Evolutionary conservation across 2,113 vertebrate species (phyloP).

Genomic region (Trogon surrucura): DNA sequence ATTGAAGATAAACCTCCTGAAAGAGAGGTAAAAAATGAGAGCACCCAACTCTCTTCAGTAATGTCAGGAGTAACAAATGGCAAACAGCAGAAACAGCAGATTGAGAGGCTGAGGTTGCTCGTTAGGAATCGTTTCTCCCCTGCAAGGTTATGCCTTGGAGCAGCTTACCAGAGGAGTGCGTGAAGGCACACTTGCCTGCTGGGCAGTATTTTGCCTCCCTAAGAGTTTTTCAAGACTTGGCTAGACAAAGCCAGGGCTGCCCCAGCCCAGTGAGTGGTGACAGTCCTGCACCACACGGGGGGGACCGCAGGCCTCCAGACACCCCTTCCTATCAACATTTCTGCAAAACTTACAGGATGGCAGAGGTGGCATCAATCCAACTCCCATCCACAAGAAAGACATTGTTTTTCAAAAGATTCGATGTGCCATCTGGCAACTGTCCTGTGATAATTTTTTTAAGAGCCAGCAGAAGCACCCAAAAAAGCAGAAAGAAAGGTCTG

Average conservation of each 20-base stretch:
- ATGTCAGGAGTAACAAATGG: background rate
- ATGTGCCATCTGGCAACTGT: background rate
- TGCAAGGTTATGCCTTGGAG: background rate
- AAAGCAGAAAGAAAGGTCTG: background rate
- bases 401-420: background rate
- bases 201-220: background rate
- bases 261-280: background rate
- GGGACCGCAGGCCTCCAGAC: background rate
- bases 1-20: background rate
- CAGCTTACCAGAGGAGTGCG: background rate
- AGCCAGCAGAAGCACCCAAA: background rate
- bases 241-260: background rate
- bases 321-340: background rate
- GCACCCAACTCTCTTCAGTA: background rate
- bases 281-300: background rate
- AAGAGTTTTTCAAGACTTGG: background rate
- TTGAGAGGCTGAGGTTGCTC: background rate
- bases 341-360: background rate
- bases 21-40: background rate
- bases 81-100: background rate
- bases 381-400: background rate
- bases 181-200: rapidly evolving
- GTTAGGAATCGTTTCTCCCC: background rate
- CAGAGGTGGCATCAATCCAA: background rate
- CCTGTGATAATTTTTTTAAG: background rate